Evolutionary conservation across 2,113 vertebrate genomes (phyloP), one percentile per base, ranked within the genome.

Genomic region (Malurus alboscapulatus): DNA sequence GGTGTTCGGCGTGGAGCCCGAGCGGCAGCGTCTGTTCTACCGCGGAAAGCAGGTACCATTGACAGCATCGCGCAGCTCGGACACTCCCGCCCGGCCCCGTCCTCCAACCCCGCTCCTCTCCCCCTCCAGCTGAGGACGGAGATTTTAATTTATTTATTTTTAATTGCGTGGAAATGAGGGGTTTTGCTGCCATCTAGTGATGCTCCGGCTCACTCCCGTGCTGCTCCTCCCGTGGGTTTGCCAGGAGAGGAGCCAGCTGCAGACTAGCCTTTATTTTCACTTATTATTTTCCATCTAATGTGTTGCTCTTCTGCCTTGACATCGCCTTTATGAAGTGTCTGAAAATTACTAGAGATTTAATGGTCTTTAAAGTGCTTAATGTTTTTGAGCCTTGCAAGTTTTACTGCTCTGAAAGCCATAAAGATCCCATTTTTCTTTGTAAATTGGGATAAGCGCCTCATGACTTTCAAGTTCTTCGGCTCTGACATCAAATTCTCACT

Each of bases 1-100:
- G 85, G 97, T 99, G 27, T 99, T 99, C 84, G 74, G 87, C 10
- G 97, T 99, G 93, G 98, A 98, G 40, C 98, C 99, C 0, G 97
- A 98, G 8, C 96, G 97, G 63, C 99, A 99, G 87, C 97, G 99
- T n/a, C 98, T 99, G 5, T 99, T 99, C 92, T 99, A 99, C 96
- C 96, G 99, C 30, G 99, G 99, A 79, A 99, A 99, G 83, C 99
- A 99, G 99, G 99, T 99, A 95, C 73, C 45, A 7, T 4, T 81
- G 92, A 86, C 89, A 86, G 71, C 58, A 25, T 3, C 14, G 42
- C 32, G 32, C 30, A 6, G 55, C 42, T 8, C 42, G 29, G 59
- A 27, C 68, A 55, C 4, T 24, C 14, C 50, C 14, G 12, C 5
- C 34, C 69, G 50, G 42, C 7, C 24, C n/a, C 30, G 32, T 36